Percentiles rank a stretch among this genome's conserved stretches.
Conservation (phyloP, 2,113 vertebrate species). For the Dascyllus trimaculatus region DNA sequence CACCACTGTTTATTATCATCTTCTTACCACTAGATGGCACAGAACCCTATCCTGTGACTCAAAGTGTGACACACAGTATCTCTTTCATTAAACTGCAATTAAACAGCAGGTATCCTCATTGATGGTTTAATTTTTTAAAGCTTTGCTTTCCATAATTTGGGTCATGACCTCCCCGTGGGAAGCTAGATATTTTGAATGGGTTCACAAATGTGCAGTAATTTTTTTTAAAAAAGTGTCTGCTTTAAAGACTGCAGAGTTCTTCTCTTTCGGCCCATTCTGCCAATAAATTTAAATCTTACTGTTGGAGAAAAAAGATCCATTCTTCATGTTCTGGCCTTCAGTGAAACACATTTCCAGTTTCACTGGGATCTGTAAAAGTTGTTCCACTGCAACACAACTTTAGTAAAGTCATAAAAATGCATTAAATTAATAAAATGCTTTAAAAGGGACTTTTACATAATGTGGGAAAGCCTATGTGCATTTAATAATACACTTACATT, state of each 20-base stretch:
- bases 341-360: constrained; percentile 40
- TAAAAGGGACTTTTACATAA: constrained; percentile 27
- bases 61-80: not conserved
- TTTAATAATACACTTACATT: constrained; percentile 30
- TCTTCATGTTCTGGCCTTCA: constrained; percentile 23
- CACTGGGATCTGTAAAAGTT: constrained; percentile 28
- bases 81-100: constrained; percentile 28
- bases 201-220: not conserved
- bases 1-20: not conserved
- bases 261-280: not conserved
- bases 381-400: constrained; percentile 30
- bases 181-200: constrained; percentile 14
- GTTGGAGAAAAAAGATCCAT: constrained; percentile 9
- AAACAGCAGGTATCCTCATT: constrained; percentile 4
- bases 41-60: constrained; percentile 43
- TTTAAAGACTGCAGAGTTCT: not conserved
- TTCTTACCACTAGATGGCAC: constrained; percentile 75
- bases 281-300: constrained; percentile 4
- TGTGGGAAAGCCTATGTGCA: constrained; percentile 10
- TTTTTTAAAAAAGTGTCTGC: constrained; percentile 4
- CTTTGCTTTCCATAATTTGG: constrained; percentile 13
- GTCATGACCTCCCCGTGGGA: not conserved
- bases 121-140: constrained; percentile 23
- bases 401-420: constrained; percentile 38
- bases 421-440: constrained; percentile 39